A percentile compares a stretch with the other conserved stretches of the same genome.
phyloP scores from a whole-genome alignment of 2,113 vertebrate genomes.

The Danionella cerebrum region DNA sequence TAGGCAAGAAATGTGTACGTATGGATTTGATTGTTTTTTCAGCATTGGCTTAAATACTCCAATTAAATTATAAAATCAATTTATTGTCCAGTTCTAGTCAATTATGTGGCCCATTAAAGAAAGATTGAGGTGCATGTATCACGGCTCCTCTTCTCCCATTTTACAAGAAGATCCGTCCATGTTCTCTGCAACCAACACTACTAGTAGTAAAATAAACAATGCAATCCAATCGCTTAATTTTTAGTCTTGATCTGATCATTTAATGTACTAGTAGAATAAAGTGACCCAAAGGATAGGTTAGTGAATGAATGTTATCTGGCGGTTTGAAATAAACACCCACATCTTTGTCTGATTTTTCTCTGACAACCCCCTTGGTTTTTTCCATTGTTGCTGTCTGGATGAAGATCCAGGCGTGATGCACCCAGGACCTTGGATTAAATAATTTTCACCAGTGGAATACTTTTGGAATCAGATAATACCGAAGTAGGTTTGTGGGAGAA shows the following conservation, averaged over 20 bases:
- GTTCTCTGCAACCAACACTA: too few species aligned
- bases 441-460: constrained; percentile 43
- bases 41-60: too few species aligned
- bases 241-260: background rate
- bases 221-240: too few species aligned
- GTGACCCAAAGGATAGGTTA: background rate
- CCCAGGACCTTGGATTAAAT: constrained; percentile 40
- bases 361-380: background rate
- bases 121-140: too few species aligned
- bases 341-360: background rate
- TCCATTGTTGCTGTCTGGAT: background rate
- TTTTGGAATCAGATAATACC: constrained; percentile 49
- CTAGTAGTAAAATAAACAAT: too few species aligned
- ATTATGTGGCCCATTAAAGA: too few species aligned
- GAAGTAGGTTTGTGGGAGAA: constrained; percentile 42
- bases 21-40: too few species aligned
- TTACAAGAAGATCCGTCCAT: too few species aligned
- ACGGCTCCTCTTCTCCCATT: too few species aligned
- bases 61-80: too few species aligned
- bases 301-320: background rate
- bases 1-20: too few species aligned
- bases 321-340: background rate
- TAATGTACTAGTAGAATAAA: background rate
- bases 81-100: too few species aligned
- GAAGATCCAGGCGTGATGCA: constrained; percentile 16